Base-by-base conservation (phyloP, 2,113 vertebrate genomes). In the Oxygymnocypris stewartii region DNA sequence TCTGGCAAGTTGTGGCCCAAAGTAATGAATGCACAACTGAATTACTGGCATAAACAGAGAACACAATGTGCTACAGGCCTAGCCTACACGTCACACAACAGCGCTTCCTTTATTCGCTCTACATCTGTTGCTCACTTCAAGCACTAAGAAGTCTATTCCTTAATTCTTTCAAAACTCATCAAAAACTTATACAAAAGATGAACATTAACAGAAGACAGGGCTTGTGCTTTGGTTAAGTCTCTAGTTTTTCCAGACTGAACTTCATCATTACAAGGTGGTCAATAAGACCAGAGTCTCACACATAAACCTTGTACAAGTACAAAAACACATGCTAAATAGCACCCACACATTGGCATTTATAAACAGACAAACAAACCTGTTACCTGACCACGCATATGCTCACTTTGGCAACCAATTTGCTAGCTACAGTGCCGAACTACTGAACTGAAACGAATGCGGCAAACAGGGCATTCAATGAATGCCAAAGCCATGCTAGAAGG, bases 1-100 rank as follows among this genome's bases (percentile, higher is more conserved):
- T n/a, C 8, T 6, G 86, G 73, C 71, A 83, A 28, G 31, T 76
- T 57, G 44, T 65, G 31, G 44, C 80, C 35, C 14, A 40, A 31
- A 83, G 73, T 18, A 42, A 42, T 4, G 1, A 25, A 14, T 31
- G n/a, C 31, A 80, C 47, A 86, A 42, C 40, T 57, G 23, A 4
- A 67, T 40, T 76, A 44, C 63, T 14, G 31, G 37, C 65, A 51
- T n/a, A 79, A 82, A 74, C 25, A 11, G 37, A 86, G 47, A 73
- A 61, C 63, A 59, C 14, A 79, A 59, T 16, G 44, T 12, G 79
- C 71, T 28, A 51, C 4, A 18, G 79, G 69, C 28, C 20, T 23
- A 16, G 69, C 28, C 20, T 23, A 16, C 67, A 80, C 11, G 3
- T 18, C 51, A 47, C 37, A 23, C 12, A 73, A 65, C 44, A 47